Evolutionary conservation across 2,113 vertebrate species (phyloP).

Genomic region (Maccullochella peelii): DNA sequence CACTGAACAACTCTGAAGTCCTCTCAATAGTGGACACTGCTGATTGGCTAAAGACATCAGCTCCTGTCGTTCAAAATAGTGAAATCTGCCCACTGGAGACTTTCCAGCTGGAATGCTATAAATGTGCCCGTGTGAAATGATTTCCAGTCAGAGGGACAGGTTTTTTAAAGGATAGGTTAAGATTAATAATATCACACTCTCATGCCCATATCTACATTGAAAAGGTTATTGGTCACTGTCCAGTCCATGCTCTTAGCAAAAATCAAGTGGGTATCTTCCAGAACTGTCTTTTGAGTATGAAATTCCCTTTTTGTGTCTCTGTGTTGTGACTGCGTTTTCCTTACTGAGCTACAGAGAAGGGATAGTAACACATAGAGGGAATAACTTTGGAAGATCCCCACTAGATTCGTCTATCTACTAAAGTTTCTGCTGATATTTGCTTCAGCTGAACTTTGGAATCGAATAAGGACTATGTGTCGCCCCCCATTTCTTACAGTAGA

Average conservation of each 20-base stretch:
- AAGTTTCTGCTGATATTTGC: too few relatives aligned
- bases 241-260: background rate
- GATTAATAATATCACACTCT: slow-evolving; percentile 10
- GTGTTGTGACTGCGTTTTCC: background rate
- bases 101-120: slow-evolving; percentile 5
- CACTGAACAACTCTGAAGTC: background rate
- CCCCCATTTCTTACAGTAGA: background rate
- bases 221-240: background rate
- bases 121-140: slow-evolving; percentile 10
- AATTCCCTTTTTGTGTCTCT: background rate
- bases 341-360: background rate
- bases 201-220: background rate
- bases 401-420: background rate
- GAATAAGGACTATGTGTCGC: background rate
- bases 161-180: background rate
- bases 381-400: background rate
- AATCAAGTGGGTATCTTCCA: background rate
- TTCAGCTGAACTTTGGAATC: too few relatives aligned
- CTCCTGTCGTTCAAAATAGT: background rate
- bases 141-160: background rate
- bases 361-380: background rate
- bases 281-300: background rate
- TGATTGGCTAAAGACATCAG: slow-evolving; percentile 13
- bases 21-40: background rate
- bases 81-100: background rate